Evolutionary conservation across 2,888 invertebrate genomes (phyloP).

Genomic region (Harpalus rubripes): DNA sequence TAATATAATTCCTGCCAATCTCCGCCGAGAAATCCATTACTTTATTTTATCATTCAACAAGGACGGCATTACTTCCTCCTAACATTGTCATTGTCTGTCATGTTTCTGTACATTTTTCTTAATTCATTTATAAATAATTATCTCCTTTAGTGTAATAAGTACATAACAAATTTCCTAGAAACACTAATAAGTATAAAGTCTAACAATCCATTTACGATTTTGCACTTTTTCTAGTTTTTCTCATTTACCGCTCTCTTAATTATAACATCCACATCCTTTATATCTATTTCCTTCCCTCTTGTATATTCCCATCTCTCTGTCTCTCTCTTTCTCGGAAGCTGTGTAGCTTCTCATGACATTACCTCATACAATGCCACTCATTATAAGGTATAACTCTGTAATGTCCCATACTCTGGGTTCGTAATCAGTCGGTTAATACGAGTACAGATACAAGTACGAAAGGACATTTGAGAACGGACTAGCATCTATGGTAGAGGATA

Average conservation of each 20-base stretch:
- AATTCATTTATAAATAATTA: not conserved
- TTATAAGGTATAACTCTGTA: slow-evolving; percentile 49
- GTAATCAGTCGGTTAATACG: slow-evolving; percentile 44
- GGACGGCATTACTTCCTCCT: no score
- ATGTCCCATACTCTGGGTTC: slow-evolving; percentile 32
- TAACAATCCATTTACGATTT: slow-evolving; percentile 31
- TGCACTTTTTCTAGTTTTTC: slow-evolving; percentile 51
- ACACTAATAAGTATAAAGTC: not conserved
- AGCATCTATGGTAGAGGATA: not conserved
- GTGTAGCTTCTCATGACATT: slow-evolving; percentile 42
- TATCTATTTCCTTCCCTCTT: slow-evolving; percentile 36
- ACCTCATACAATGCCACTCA: slow-evolving; percentile 44
- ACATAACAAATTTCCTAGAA: slow-evolving; percentile 1
- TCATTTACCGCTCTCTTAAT: slow-evolving; percentile 41
- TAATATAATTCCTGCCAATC: no score
- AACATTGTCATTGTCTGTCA: not conserved
- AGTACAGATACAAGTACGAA: not conserved
- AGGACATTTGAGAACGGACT: not conserved
- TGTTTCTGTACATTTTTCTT: not conserved
- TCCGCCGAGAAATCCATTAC: no score
- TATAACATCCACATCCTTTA: slow-evolving; percentile 55
- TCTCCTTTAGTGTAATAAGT: not conserved
- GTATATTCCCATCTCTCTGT: not conserved
- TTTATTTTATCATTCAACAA: no score
- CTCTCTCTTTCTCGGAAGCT: slow-evolving; percentile 48